Base-by-base conservation (phyloP, 2,888 invertebrate species). In the Theodoxus fluviatilis region DNA sequence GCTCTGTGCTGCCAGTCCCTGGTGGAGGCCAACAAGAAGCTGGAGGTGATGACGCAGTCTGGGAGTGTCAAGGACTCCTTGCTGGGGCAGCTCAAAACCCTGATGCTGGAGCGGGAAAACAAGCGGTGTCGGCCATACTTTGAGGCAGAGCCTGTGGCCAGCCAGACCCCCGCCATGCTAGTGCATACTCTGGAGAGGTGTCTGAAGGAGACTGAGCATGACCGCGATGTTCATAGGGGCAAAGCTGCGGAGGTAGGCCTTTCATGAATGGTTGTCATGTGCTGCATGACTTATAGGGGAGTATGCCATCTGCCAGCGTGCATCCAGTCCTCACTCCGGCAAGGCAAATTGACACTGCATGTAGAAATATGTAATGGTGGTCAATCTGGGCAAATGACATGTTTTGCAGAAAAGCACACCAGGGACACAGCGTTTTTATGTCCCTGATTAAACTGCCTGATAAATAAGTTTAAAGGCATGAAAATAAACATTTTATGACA, bases 141-240 rank as follows among this genome's bases (percentile, higher is more conserved):
- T 70, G 83, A 84, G 33, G 71, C 78, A 2, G 83, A 83, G 33
- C 80, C 82, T 12, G 76, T 80, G 2, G 64, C 73, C 33, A 74
- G 74, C 31, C 85, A 84, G 75, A 79, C 70, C 59, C 71, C 80
- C 0, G 71, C 82, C 22, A 81, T 81, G 77, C 72, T 85, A 49
- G 80, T 81, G 1, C 82, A 82, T 63, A 81, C 81, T 0, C 68
- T 86, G 31, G 83, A 85, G 68, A 74, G 81, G 69, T 83, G 81
- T 72, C 71, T 83, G 33, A 78, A 80, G 68, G 84, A 84, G 38
- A 47, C 81, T 52, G 79, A 79, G 25, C 76, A 76, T 52, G 82
- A 83, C 15, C 28, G 77, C 1, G 79, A 79, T 35, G 64, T 74
- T 9, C 77, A 77, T 61, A 74, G 74, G 57, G 71, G 72, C 33